A percentile compares a stretch with the other conserved stretches of the same genome.
These are phyloP conservation scores for Caenorhabditis tropicalis DNA, from an alignment of 1,140 invertebrate genomes.

Conservation along the genomic window DNA sequence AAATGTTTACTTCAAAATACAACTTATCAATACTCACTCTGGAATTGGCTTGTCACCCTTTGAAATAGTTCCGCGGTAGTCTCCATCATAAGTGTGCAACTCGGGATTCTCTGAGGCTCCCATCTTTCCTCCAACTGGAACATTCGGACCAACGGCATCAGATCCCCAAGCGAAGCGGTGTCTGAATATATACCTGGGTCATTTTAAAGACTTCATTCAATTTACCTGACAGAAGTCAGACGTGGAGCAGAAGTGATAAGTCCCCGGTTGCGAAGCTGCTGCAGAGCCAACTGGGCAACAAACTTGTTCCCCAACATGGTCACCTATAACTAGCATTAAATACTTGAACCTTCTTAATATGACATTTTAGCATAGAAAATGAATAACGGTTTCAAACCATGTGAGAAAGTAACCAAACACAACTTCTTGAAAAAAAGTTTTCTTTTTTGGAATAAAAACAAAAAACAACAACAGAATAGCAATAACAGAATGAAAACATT, in stretches of 20 bases:
- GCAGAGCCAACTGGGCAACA: neutral
- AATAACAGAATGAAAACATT: neutral
- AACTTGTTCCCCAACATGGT: constrained; percentile 42
- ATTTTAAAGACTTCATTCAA: neutral
- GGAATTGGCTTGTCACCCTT: constrained; percentile 59
- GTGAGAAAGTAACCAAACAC: too few species aligned
- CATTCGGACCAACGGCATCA: constrained; percentile 51
- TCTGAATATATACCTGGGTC: neutral
- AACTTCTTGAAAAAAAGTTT: too few species aligned
- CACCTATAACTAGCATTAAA: neutral
- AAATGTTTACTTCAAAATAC: neutral
- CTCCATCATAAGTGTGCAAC: constrained; percentile 59
- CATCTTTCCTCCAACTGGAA: constrained; percentile 58
- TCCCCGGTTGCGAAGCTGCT: constrained; percentile 21
- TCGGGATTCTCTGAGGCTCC: constrained; percentile 58
- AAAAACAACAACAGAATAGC: constrained; percentile 9
- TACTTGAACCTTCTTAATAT: neutral
- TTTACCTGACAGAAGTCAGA: constrained; percentile 28
- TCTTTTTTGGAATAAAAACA: constrained; percentile 37
- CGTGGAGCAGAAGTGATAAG: neutral
- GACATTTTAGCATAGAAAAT: too few species aligned
- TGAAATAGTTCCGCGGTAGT: constrained; percentile 52
- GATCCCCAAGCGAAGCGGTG: constrained; percentile 53
- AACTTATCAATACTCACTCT: constrained; percentile 44
- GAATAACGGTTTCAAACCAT: too few species aligned